A percentile compares a stretch with the other conserved stretches of the same genome.
Evolutionary conservation across 2,797 vertebrate genomes (phyloP).

Genomic region (Gambusia yucatana): DNA sequence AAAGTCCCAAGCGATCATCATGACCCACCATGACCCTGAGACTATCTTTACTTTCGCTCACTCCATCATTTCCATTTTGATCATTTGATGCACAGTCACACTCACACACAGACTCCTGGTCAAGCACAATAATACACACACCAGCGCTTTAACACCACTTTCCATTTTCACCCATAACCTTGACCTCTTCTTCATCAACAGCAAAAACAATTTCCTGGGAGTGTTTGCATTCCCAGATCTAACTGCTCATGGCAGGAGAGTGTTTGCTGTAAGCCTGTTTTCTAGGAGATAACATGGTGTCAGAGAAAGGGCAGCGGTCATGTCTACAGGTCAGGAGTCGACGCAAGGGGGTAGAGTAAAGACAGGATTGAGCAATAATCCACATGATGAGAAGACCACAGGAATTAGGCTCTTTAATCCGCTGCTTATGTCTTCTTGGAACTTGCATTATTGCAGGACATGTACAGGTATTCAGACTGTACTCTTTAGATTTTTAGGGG

Average conservation of each 20-base stretch:
- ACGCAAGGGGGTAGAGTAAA: slow-evolving; percentile 53
- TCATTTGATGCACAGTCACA: slow-evolving; percentile 9
- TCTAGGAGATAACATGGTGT: slow-evolving; percentile 60
- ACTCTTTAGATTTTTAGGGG: slow-evolving; percentile 12
- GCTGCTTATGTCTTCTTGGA: slow-evolving; percentile 52
- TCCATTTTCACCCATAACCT: slow-evolving; percentile 51
- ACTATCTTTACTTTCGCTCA: slow-evolving; percentile 17
- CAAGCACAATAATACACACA: slow-evolving; percentile 21
- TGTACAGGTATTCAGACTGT: slow-evolving; percentile 46
- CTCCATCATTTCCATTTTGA: slow-evolving; percentile 23
- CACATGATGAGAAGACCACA: slow-evolving; percentile 71
- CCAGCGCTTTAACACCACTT: slow-evolving; percentile 18
- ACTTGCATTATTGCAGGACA: slow-evolving; percentile 21
- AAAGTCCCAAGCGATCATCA: slow-evolving; percentile 56
- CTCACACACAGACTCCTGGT: slow-evolving; percentile 19
- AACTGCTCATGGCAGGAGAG: slow-evolving; percentile 47
- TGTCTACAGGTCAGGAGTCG: slow-evolving; percentile 60
- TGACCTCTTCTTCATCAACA: slow-evolving; percentile 61
- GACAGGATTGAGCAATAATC: slow-evolving; percentile 69
- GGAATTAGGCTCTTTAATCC: slow-evolving; percentile 66
- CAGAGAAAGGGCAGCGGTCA: slow-evolving; percentile 54
- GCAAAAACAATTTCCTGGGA: slow-evolving; percentile 59
- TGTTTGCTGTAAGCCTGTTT: slow-evolving; percentile 68
- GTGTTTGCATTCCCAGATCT: slow-evolving; percentile 63
- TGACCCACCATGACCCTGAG: slow-evolving; percentile 52